These are phyloP conservation scores for Quiscalus mexicanus DNA, from an alignment of 2,113 vertebrate species.

Conservation along the genomic window DNA sequence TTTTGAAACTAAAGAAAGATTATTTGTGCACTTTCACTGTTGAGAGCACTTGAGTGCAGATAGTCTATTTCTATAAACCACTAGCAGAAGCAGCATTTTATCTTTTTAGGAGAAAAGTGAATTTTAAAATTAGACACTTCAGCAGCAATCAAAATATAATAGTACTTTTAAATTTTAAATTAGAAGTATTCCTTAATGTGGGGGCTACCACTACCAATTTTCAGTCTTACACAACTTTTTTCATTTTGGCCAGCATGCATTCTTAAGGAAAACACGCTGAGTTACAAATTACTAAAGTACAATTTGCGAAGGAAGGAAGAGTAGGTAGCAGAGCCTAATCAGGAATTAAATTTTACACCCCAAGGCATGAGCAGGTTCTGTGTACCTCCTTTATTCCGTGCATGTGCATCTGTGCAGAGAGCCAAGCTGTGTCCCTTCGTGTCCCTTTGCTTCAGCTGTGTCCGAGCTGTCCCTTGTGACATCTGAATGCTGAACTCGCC, in stretches of 20 bases:
- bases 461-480: conserved; percentile 28
- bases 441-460: conserved; percentile 24
- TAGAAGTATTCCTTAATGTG: background rate
- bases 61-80: background rate
- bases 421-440: background rate
- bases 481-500: conserved; percentile 10
- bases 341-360: background rate
- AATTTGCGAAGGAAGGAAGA: background rate
- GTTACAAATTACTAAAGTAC: background rate
- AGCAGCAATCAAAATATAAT: background rate
- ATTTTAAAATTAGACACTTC: background rate
- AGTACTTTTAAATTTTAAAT: background rate
- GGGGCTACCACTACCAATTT: background rate
- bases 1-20: background rate
- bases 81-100: background rate
- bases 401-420: background rate
- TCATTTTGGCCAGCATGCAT: background rate
- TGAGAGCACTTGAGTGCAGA: background rate
- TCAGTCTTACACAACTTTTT: background rate
- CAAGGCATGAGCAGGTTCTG: background rate
- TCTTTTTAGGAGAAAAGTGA: background rate
- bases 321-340: background rate
- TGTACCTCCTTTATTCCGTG: background rate
- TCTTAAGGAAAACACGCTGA: background rate
- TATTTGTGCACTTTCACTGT: background rate